Conservation (phyloP, 2,888 invertebrate species). For the Tetrapedia diversipes region DNA sequence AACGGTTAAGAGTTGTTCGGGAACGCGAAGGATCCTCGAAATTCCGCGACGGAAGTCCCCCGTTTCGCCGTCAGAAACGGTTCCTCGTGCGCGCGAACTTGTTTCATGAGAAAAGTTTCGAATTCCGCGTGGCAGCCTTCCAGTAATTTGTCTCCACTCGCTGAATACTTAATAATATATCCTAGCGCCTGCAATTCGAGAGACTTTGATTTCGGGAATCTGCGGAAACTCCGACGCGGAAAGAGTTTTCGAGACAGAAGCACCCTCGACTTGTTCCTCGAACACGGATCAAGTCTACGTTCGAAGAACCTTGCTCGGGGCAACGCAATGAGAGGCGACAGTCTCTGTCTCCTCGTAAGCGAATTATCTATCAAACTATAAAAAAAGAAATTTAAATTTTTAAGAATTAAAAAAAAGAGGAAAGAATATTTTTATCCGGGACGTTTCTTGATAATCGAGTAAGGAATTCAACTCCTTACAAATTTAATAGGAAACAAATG, state of each 20-base stretch:
- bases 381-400: too few relatives aligned
- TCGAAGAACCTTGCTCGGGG: conserved; percentile 26
- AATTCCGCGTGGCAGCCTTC: conserved; percentile 40
- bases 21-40: conserved; percentile 21
- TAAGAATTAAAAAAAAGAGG: too few relatives aligned
- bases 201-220: conserved; percentile 52
- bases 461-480: too few relatives aligned
- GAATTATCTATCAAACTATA: too few relatives aligned
- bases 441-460: too few relatives aligned
- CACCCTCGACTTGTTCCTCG: conserved; percentile 22
- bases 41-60: conserved; percentile 11
- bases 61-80: neutral
- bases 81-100: conserved; percentile 28
- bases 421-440: too few relatives aligned
- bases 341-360: neutral
- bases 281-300: conserved; percentile 27
- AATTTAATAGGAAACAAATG: too few relatives aligned
- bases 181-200: conserved; percentile 38
- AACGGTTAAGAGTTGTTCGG: conserved; percentile 20
- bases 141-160: conserved; percentile 52
- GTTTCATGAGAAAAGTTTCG: conserved; percentile 57
- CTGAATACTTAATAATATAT: conserved; percentile 56
- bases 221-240: conserved; percentile 31
- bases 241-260: conserved; percentile 41
- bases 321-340: conserved; percentile 8